A percentile compares a stretch with the other conserved stretches of the same genome.
Evolutionary conservation across 2,113 vertebrate genomes (phyloP).

Genomic region (Peromyscus californicus): DNA sequence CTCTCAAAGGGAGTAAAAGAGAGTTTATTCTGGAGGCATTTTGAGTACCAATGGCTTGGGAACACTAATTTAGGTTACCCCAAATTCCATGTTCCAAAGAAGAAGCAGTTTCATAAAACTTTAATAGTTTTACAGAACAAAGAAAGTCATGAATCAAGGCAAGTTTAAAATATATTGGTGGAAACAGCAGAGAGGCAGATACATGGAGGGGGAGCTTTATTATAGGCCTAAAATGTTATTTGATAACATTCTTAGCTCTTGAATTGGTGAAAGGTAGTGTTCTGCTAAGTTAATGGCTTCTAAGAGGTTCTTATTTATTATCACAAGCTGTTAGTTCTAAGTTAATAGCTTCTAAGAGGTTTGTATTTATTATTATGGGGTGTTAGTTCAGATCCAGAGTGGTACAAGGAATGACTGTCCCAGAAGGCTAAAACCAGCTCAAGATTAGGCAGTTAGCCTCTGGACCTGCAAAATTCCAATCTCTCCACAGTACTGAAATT

Average conservation of each 20-base stretch:
- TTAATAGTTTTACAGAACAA: not conserved
- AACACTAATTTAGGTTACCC: not conserved
- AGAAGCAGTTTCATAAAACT: not conserved
- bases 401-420: not conserved
- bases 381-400: not conserved
- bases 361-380: not conserved
- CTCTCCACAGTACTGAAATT: not conserved
- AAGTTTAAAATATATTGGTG: not conserved
- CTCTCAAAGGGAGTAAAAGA: not conserved
- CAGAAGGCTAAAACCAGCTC: not conserved
- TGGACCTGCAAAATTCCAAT: not conserved
- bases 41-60: not conserved
- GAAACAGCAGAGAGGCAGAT: not conserved
- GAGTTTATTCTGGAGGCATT: not conserved
- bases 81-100: not conserved
- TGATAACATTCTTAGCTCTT: not conserved
- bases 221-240: not conserved
- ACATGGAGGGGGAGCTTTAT: not conserved
- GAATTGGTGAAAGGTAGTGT: not conserved
- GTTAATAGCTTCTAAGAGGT: not conserved
- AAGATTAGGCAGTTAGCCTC: not conserved
- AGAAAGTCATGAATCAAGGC: not conserved
- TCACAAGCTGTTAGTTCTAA: not conserved
- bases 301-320: not conserved
- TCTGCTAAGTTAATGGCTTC: not conserved